phyloP scores from a whole-genome alignment of 2,888 invertebrate genomes.

The Parapristionchus giblindavisi region DNA sequence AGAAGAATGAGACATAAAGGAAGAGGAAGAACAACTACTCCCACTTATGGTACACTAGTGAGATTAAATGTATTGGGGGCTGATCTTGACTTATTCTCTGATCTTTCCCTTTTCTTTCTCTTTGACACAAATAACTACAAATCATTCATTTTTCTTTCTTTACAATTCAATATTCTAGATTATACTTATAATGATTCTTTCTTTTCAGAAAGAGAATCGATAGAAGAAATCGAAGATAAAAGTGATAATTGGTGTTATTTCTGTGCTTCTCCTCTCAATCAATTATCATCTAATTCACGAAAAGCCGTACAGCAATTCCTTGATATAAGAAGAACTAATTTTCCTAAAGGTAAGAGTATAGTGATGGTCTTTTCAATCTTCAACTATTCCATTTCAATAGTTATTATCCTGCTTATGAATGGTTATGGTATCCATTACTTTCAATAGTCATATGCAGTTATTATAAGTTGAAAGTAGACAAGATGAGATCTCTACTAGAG shows the following conservation, averaged over 20 bases:
- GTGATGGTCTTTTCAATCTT: no score
- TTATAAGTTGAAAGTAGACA: no score
- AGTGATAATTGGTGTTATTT: slow-evolving; percentile 15
- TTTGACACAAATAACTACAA: no score
- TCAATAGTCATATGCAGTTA: no score
- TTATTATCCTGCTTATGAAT: neutral
- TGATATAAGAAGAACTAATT: slow-evolving; percentile 58
- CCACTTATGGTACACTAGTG: slow-evolving; percentile 3
- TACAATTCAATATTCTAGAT: no score
- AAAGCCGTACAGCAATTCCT: slow-evolving; percentile 46
- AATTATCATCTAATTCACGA: slow-evolving; percentile 23
- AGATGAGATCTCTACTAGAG: no score
- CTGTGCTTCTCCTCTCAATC: slow-evolving; percentile 30
- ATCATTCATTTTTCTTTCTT: no score
- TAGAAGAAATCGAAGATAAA: neutral
- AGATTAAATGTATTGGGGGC: neutral
- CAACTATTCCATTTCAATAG: no score
- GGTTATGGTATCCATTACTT: neutral
- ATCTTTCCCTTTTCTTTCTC: neutral
- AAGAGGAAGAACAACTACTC: slow-evolving; percentile 16
- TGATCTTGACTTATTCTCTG: no score
- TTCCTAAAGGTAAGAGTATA: slow-evolving; percentile 48
- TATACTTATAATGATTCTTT: neutral
- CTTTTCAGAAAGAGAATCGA: neutral
- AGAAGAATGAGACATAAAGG: slow-evolving; percentile 6